Evolutionary conservation across 2,113 vertebrate genomes (phyloP).

Genomic region (Siniperca chuatsi): DNA sequence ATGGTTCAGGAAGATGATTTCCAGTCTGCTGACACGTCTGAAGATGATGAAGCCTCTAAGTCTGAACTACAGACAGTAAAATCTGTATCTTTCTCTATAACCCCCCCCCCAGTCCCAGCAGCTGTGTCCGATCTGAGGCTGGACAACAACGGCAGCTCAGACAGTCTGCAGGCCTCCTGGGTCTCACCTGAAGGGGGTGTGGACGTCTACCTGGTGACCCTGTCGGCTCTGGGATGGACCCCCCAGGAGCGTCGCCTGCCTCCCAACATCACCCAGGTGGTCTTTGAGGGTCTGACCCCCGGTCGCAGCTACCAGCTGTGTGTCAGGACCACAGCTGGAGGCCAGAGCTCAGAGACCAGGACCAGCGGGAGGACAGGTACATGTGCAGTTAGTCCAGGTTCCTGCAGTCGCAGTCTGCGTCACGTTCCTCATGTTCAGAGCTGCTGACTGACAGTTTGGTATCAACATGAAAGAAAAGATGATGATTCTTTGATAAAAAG

Average conservation of each 20-base stretch:
- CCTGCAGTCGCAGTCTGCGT: too few species aligned
- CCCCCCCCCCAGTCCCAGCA: conserved; percentile 82
- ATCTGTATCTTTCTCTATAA: too few species aligned
- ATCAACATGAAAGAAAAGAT: too few species aligned
- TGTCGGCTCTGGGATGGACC: conserved; percentile 81
- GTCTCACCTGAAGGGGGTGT: conserved; percentile 84
- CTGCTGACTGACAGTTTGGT: too few species aligned
- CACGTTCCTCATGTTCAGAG: too few species aligned
- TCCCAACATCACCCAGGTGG: conserved; percentile 75
- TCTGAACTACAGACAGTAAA: too few species aligned
- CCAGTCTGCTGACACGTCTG: too few species aligned
- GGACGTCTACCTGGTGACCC: conserved; percentile 85
- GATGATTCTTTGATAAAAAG: too few species aligned
- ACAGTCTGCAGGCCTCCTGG: conserved; percentile 88
- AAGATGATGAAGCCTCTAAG: too few species aligned
- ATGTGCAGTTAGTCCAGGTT: too few species aligned
- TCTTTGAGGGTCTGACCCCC: conserved; percentile 87
- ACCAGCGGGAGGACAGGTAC: conserved; percentile 86
- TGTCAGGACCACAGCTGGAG: conserved; percentile 84
- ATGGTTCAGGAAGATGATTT: too few species aligned
- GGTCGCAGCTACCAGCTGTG: conserved; percentile 89
- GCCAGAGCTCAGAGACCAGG: conserved; percentile 78
- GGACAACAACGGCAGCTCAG: conserved; percentile 82
- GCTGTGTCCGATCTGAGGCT: conserved; percentile 86
- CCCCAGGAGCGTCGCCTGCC: conserved; percentile 79